Base-by-base conservation (phyloP, 2,113 vertebrate genomes). In the Dunckerocampus dactyliophorus region DNA sequence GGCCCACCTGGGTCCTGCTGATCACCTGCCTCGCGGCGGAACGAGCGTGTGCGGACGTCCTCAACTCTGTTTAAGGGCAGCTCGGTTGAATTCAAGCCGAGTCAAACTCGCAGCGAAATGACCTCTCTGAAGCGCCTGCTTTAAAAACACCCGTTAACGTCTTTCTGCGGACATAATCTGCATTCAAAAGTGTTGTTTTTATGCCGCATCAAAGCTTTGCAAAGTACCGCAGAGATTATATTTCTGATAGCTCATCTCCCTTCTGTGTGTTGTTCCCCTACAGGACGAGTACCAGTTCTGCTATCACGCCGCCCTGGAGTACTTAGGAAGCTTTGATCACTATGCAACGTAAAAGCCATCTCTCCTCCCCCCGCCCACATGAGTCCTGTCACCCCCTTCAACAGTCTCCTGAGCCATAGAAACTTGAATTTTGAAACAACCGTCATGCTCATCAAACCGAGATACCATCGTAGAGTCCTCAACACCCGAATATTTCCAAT, bases 301-400 rank as follows among this genome's bases (percentile, higher is more conserved):
- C 79, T 99, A 98, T 77, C 96, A 98, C 76, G 97, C 97, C 4
- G 95, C 93, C 47, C 91, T 98, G 87, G 97, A 99, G 79, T 99
- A 99, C 85, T 92, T 99, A 83, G 97, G 97, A 77, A 99, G 97
- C 88, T 99, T 99, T 88, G 96, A 99, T 92, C 97, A 99, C 95
- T 99, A 99, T 97, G 97, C 97, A 96, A 98, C 96, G 91, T 99
- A 97, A 98, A 96, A 95, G 94, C 93, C 94, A 95, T 95, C 83
- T 60, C 39, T 12, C 39, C 79, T 81, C 74, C 71, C 80, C 72
- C 65, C 83, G 67, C 84, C 85, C 76, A 88, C 73, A 89, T 56
- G 79, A 89, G 85, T 85, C 89, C 82, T 87, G 82, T 85, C 77
- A 72, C 62, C 84, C 82, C 62, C 57, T 90, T 84, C 90, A 80